phyloP scores from a whole-genome alignment of 2,113 vertebrate genomes.

The Entosphenus tridentatus region DNA sequence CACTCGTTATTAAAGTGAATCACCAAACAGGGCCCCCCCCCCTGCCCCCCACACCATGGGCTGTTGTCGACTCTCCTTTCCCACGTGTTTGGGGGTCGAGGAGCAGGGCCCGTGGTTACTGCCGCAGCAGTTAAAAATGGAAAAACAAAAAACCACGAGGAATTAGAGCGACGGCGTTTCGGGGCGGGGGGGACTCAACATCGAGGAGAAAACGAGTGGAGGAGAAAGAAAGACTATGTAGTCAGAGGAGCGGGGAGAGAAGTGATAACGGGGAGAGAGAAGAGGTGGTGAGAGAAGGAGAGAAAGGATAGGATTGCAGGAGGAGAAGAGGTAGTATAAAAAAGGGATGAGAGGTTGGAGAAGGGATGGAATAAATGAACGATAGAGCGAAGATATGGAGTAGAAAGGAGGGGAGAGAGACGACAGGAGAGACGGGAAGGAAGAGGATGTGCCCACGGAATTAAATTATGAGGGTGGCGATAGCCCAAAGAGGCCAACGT shows the following conservation, averaged over 20 bases:
- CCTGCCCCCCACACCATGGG: no score
- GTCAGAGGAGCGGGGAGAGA: neutral
- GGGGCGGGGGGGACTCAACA: neutral
- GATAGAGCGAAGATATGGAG: neutral
- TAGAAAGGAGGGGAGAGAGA: neutral
- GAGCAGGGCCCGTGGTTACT: no score
- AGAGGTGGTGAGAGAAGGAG: neutral
- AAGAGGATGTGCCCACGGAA: neutral
- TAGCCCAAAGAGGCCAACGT: no score
- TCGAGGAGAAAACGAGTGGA: neutral
- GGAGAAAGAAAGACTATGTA: neutral
- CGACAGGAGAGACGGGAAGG: neutral
- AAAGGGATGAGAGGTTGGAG: slow-evolving; percentile 1
- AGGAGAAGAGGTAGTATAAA: neutral
- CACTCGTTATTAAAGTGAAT: no score
- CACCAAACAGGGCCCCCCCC: no score
- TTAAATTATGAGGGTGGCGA: no score
- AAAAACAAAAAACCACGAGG: no score
- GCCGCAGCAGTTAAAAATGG: no score
- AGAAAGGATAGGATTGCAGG: neutral
- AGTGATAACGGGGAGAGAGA: neutral
- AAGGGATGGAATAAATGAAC: neutral
- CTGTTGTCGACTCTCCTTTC: no score
- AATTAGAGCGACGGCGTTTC: no score
- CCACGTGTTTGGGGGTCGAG: no score